These are phyloP conservation scores for Bombyx mandarina DNA, from an alignment of 1,140 invertebrate genomes.

Conservation along the genomic window DNA sequence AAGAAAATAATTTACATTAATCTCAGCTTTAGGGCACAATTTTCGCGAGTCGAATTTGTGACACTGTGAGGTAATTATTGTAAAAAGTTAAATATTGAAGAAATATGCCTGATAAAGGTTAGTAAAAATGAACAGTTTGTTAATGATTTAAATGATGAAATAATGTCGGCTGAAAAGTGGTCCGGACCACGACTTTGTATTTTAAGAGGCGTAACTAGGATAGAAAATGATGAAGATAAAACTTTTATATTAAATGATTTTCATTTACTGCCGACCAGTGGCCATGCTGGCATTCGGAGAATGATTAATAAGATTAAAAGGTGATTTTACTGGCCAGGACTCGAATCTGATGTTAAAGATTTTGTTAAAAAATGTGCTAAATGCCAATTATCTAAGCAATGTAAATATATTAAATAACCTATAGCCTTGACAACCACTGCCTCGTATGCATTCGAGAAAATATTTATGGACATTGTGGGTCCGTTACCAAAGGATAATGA, in stretches of 20 bases:
- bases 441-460: slow-evolving; percentile 13
- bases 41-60: slow-evolving; percentile 12
- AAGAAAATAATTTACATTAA: slow-evolving; percentile 13
- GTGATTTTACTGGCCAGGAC: slow-evolving; percentile 13
- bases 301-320: slow-evolving; percentile 17
- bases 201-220: slow-evolving; percentile 9
- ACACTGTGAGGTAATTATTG: slow-evolving; percentile 8
- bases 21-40: slow-evolving; percentile 6
- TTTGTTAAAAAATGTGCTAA: background rate
- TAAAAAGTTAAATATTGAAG: slow-evolving; percentile 7
- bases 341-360: slow-evolving; percentile 11
- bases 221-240: slow-evolving; percentile 7
- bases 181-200: slow-evolving; percentile 8
- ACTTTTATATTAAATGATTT: slow-evolving; percentile 15
- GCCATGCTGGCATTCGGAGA: slow-evolving; percentile 11
- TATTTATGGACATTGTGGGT: slow-evolving; percentile 14
- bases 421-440: slow-evolving; percentile 8
- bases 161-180: background rate
- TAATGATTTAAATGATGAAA: slow-evolving; percentile 5
- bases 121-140: slow-evolving; percentile 7
- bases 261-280: slow-evolving; percentile 11
- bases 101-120: slow-evolving; percentile 13
- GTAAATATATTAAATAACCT: too few species aligned
- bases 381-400: too few species aligned
- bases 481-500: slow-evolving; percentile 6